phyloP scores from a whole-genome alignment of 2,888 invertebrate species.

The Sialis fuliginosa region DNA sequence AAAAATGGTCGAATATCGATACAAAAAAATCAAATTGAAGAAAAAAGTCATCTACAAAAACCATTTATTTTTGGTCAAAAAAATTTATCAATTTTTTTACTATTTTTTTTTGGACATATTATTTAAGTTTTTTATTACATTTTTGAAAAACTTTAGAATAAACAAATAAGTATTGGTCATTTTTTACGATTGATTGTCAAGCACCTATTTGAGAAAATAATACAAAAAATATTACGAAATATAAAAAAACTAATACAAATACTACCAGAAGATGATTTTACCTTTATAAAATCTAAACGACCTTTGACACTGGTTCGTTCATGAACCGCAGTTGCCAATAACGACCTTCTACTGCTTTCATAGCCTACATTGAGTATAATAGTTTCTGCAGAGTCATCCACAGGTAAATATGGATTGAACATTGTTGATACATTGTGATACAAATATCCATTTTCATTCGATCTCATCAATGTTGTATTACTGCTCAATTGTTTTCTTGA shows the following conservation, averaged over 20 bases:
- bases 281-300: conserved; percentile 23
- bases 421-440: conserved; percentile 13
- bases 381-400: conserved; percentile 18
- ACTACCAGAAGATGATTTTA: conserved; percentile 8
- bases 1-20: background rate
- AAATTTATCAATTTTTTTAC: no score
- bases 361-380: conserved; percentile 20
- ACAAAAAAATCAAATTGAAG: background rate
- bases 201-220: no score
- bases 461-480: background rate
- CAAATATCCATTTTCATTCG: background rate
- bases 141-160: no score
- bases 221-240: background rate
- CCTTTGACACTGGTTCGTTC: conserved; percentile 19
- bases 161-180: no score
- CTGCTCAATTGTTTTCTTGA: background rate
- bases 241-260: background rate
- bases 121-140: no score
- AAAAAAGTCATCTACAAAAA: no score
- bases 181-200: no score
- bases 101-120: no score
- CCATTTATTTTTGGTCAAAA: no score
- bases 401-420: conserved; percentile 18
- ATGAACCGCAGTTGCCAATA: conserved; percentile 23
- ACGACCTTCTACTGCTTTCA: conserved; percentile 14